Evolutionary conservation across 2,888 invertebrate species (phyloP), one percentile per base, ranked within the genome.

Genomic region (Conistra vaccinii): DNA sequence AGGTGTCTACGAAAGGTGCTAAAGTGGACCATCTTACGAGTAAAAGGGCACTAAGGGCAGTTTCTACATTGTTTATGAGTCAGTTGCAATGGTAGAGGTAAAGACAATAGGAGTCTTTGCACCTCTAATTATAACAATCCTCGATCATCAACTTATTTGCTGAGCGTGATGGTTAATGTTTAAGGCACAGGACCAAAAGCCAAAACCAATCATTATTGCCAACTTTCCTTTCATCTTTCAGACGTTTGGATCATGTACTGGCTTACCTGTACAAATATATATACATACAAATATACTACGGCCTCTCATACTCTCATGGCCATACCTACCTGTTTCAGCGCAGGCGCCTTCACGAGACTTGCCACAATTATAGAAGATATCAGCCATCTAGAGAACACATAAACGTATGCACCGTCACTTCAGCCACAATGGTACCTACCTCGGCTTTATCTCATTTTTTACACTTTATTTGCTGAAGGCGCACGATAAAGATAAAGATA

Each of bases 401-500:
- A 69, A 67, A 70, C 26, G 78, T 78, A 70, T 77, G 77, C 80
- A 80, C 70, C 88, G 89, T 90, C 91, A 93, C 87, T 91, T 91
- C 90, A 91, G 88, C 89, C 86, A 91, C 92, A 92, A 89, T 93
- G 87, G 93, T 94, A 92, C 91, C 89, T 92, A 92, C 91, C 89
- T 92, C 85, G 89, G 88, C 89, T 92, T 95, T 95, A 96, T 95
- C 95, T 95, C 93, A 93, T 94, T 95, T 95, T 94, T 95, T 95
- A 94, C 92, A 95, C 90, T 94, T 95, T 96, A 95, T 95, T 96
- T 96, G 95, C 93, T 93, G 93, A 96, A 95, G 95, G 95, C 94
- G 94, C 93, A 93, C 95, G 95, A 95, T 95, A 95, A 94, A 93
- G 94, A 93, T 94, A 94, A 92, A 93, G 95, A 94, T 95, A 95